Evolutionary conservation across 1,140 invertebrate genomes (phyloP), one percentile per base, ranked within the genome.

Genomic region (Bombus difficillimus): DNA sequence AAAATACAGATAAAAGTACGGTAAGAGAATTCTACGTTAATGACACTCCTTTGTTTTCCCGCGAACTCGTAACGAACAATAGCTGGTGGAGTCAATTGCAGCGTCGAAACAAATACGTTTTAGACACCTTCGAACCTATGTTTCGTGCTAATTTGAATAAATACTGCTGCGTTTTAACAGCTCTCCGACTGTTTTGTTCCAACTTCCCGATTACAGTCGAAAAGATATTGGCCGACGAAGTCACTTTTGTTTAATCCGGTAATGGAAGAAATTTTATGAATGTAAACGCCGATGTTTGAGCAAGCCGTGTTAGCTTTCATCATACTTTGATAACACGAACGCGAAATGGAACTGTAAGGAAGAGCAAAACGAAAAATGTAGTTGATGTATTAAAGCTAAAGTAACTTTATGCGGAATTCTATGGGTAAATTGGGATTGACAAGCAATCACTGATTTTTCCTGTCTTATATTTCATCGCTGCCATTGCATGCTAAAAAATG

Each of bases 71-170:
- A 13, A 8, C 25, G 25, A 69, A 80, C 71, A 73, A 73, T 73
- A 47, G 39, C 28, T 39, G 12, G 37, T 12, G 25, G 39, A 34
- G n/a, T 59, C 34, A 71, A 71, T 71, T 71, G 25, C 75, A 39
- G 3, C 28, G 25, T 18, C 25, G 34, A 39, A 62, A 37, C 32
- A 77, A 77, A 78, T 39, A 32, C 15, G 10, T 41, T 73, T 73
- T 32, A n/a, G 43, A 43, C 71, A 73, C 15, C 41, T 73, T 47
- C 37, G 71, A 43, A 43, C n/a, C 41, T 32, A n/a, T 25, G 28
- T 43, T 32, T 73, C 41, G 41, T n/a, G 9, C 39, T 41, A 72
- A 72, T 72, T 73, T 73, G n/a, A 73, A 47, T 73, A 32, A 43
- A 43, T 73, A 72, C 37, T 13, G 12, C 12, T 28, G 13, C 3